phyloP scores from a whole-genome alignment of 1,140 invertebrate species.

The Lerema accius region DNA sequence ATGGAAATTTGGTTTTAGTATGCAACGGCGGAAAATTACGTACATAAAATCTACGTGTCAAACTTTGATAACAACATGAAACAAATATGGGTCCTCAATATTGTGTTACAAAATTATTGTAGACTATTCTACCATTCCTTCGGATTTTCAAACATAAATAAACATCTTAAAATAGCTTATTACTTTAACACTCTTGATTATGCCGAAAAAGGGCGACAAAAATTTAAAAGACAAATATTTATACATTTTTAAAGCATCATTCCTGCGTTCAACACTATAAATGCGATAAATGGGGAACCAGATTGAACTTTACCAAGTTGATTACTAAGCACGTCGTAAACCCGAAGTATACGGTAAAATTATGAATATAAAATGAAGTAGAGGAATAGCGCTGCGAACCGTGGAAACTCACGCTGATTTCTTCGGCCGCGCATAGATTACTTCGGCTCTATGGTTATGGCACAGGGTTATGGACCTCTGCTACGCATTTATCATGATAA shows the following conservation, averaged over 20 bases:
- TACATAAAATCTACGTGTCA: constrained; percentile 24
- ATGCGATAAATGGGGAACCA: constrained; percentile 12
- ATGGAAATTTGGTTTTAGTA: constrained; percentile 77
- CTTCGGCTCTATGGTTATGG: not conserved
- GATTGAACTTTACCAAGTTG: constrained; percentile 33
- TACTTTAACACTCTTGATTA: no score
- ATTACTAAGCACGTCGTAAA: constrained; percentile 54
- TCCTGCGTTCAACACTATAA: constrained; percentile 8
- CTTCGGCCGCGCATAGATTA: not conserved
- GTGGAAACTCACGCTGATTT: constrained; percentile 4
- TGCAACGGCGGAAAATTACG: constrained; percentile 55
- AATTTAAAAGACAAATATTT: no score
- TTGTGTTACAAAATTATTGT: constrained; percentile 1
- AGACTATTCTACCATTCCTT: no score
- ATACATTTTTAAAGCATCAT: constrained; percentile 19
- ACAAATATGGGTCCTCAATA: no score
- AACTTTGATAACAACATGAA: no score
- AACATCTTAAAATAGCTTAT: no score
- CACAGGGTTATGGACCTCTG: no score
- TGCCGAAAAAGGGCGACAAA: no score
- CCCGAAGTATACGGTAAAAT: constrained; percentile 45
- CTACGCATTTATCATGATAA: no score
- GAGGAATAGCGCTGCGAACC: constrained; percentile 44
- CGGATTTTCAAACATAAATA: no score
- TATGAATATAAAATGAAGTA: constrained; percentile 64